Evolutionary conservation across 2,888 invertebrate genomes (phyloP).

Genomic region (Autographa pulchrina): DNA sequence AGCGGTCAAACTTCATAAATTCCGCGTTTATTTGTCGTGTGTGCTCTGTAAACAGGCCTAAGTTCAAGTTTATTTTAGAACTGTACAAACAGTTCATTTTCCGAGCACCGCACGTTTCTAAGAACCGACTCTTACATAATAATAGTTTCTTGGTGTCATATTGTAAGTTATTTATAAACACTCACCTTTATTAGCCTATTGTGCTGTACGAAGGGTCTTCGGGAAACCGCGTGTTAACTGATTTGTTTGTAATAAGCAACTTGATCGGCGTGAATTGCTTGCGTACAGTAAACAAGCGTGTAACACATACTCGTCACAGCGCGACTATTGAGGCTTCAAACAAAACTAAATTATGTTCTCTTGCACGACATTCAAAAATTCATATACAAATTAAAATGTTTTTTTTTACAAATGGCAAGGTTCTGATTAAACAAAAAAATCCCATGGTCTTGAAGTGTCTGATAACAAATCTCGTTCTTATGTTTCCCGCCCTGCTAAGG

Average conservation of each 20-base stretch:
- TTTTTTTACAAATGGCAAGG: neutral
- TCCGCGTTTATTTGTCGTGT: neutral
- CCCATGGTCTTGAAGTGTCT: neutral
- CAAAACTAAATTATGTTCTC: neutral
- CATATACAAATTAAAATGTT: neutral
- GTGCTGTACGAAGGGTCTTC: constrained; percentile 54
- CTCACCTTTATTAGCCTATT: constrained; percentile 63
- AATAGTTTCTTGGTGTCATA: constrained; percentile 53
- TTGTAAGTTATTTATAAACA: constrained; percentile 68
- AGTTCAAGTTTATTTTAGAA: constrained; percentile 41
- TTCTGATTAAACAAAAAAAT: neutral
- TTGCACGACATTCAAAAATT: neutral
- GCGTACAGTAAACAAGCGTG: constrained; percentile 2
- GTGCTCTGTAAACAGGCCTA: constrained; percentile 2
- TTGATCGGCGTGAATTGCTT: constrained; percentile 21
- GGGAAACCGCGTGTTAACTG: constrained; percentile 50
- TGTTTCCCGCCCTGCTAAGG: neutral
- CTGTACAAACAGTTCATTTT: constrained; percentile 33
- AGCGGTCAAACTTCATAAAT: neutral
- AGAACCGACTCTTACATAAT: constrained; percentile 50
- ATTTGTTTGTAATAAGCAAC: constrained; percentile 41
- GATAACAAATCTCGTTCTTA: neutral
- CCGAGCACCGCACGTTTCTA: constrained; percentile 50
- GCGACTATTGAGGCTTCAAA: neutral
- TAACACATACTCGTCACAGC: neutral